Base-by-base conservation (phyloP, 92 coral and sea anemone species). In the Actinernus sp. region DNA sequence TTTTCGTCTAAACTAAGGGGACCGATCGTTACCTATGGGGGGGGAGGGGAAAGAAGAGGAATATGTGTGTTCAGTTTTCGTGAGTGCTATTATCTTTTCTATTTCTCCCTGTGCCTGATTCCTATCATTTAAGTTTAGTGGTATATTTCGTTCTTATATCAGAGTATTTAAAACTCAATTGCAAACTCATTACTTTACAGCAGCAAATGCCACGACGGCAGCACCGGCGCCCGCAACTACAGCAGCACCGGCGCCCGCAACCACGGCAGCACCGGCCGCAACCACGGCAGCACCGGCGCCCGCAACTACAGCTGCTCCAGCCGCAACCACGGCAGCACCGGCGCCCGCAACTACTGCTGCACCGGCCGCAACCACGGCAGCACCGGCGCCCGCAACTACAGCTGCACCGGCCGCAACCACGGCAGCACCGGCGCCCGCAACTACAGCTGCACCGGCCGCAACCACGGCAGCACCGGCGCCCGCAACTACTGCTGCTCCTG, bases 271-370 rank as follows among this genome's bases (percentile, higher is more conserved):
- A 2, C 41, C 17, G 22, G 30, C 12, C 20, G 24, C 1, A 27
- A 28, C 59, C 16, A 50, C 28, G 0, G 36, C 73, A 32, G 64
- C 44, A 7, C 11, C 52, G 4, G 34, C 74, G n/a, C n/a, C n/a
- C 12, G 17, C 36, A 27, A 16, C 26, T 26, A 34, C 58, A 13
- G 37, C 31, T 8, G 25, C 65, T 6, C 37, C 65, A 13, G 22
- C 55, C 17, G 18, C 0, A 23, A 22, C 55, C 10, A 47, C 22
- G 0, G 49, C 73, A 32, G 64, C 57, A 9, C 52, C 52, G 22
- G 26, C 64, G 8, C n/a, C n/a, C 13, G 17, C 31, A 30, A 14
- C 40, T 19, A 34, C 69, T 11, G 49, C 31, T 10, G 31, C 69
- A 12, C 45, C 69, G 10, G 28, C 46, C 32, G 19, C 51, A 3